phyloP scores from a whole-genome alignment of 2,888 invertebrate species.

The Latheticus oryzae region DNA sequence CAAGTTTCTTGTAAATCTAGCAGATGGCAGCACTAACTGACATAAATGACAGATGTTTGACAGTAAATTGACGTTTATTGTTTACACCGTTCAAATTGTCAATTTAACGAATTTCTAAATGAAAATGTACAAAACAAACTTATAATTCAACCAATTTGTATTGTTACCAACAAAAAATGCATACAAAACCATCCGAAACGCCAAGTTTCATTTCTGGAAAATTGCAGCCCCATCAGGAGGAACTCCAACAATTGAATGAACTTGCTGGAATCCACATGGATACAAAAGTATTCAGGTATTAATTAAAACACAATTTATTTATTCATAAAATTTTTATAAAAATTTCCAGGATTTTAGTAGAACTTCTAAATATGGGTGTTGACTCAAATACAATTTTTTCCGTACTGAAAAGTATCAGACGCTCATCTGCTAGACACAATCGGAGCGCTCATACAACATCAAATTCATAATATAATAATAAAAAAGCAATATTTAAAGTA shows the following conservation, averaged over 20 bases:
- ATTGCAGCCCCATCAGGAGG: slow-evolving; percentile 52
- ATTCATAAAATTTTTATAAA: slow-evolving; percentile 20
- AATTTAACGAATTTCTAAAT: too few species aligned
- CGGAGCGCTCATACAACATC: too few species aligned
- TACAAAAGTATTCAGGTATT: slow-evolving; percentile 48
- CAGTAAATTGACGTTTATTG: too few species aligned
- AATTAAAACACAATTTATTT: slow-evolving; percentile 12
- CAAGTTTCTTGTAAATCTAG: too few species aligned
- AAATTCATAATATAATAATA: too few species aligned
- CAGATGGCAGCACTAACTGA: too few species aligned
- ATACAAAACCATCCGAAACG: slow-evolving; percentile 4
- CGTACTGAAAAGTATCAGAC: slow-evolving; percentile 50
- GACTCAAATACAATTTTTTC: slow-evolving; percentile 52
- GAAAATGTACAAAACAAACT: too few species aligned
- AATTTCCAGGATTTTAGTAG: slow-evolving; percentile 50
- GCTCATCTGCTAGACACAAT: slow-evolving; percentile 37
- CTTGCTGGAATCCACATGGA: slow-evolving; percentile 55
- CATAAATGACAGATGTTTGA: too few species aligned
- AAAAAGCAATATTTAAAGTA: too few species aligned
- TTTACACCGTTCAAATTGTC: too few species aligned
- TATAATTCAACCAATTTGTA: too few species aligned
- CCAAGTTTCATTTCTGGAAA: neutral
- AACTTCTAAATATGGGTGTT: slow-evolving; percentile 54
- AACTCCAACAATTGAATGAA: slow-evolving; percentile 52
- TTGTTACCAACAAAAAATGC: too few species aligned